Evolutionary conservation across 1,140 invertebrate genomes (phyloP).

Genomic region (Samia ricini): DNA sequence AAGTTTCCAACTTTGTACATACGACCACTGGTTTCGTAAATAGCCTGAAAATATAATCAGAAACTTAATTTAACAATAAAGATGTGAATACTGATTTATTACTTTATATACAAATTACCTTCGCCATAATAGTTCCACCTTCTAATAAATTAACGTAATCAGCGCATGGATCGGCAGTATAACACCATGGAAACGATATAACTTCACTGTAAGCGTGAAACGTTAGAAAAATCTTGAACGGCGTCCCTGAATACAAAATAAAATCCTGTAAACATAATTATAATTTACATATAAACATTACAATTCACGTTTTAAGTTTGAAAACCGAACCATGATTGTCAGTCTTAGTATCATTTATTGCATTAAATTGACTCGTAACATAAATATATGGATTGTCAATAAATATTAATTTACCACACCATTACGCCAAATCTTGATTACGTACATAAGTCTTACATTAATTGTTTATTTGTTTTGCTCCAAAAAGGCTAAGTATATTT

Average conservation of each 20-base stretch:
- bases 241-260: constrained; percentile 74
- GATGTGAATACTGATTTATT: not conserved
- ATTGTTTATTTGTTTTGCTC: too few relatives aligned
- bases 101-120: constrained; percentile 32
- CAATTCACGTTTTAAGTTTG: too few relatives aligned
- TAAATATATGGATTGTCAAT: too few relatives aligned
- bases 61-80: not conserved
- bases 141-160: constrained; percentile 84
- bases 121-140: constrained; percentile 63
- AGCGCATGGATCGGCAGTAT: constrained; percentile 81
- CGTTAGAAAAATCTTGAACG: constrained; percentile 87
- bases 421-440: too few relatives aligned
- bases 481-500: too few relatives aligned
- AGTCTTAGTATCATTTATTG: too few relatives aligned
- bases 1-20: constrained; percentile 72
- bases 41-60: constrained; percentile 40
- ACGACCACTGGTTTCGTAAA: constrained; percentile 52
- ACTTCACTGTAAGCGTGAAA: constrained; percentile 94
- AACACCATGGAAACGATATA: constrained; percentile 91
- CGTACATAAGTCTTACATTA: too few relatives aligned
- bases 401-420: too few relatives aligned
- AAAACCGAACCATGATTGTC: too few relatives aligned
- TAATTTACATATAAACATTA: too few relatives aligned
- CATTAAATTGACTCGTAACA: too few relatives aligned
- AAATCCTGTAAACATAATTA: constrained; percentile 72